Base-by-base conservation (phyloP, 2,888 invertebrate species). In the Dryomyza anilis region DNA sequence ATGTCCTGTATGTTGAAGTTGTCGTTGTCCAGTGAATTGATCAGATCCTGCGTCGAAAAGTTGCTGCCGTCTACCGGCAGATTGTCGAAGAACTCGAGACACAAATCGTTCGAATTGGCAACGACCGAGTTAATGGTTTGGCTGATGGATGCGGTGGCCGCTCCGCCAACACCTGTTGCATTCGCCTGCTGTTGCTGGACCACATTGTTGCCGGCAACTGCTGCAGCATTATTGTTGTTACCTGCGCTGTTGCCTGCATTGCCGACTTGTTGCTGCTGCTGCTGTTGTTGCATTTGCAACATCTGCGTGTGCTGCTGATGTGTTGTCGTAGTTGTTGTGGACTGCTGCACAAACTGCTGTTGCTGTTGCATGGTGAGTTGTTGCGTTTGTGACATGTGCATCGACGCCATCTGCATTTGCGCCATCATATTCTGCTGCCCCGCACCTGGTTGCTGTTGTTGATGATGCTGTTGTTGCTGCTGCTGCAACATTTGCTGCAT, bases 1-100 rank as follows among this genome's bases (percentile, higher is more conserved):
- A 89, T 88, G 72, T 89, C 89, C 77, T 87, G 88, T 64, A 91
- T 85, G 83, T 88, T 90, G 74, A 91, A 89, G 70, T 88, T 87
- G 76, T 89, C 89, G 76, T 89, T 89, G 78, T 94, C 95, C 75
- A 95, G 88, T 62, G 93, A 93, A 84, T 90, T 93, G 74, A 94
- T 86, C 69, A 94, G 85, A 79, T 94, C 94, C 81, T 93, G 92
- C 66, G 93, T 92, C 74, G 91, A 89, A 83, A 92, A 90, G 77
- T 88, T 89, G 77, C 87, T 87, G 66, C 91, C 87, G 82, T 94
- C 93, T 72, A 91, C 86, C 63, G 91, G 89, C 81, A 94, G 87
- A 84, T 90, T 91, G 82, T 94, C 94, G 68, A 94, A 87, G 85
- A 94, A 93, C 86, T 94, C 94, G 74, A 94, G 87, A 82, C 89